Evolutionary conservation across 1,140 invertebrate species (phyloP), one percentile per base, ranked within the genome.

Genomic region (Drosophila mojavensis): DNA sequence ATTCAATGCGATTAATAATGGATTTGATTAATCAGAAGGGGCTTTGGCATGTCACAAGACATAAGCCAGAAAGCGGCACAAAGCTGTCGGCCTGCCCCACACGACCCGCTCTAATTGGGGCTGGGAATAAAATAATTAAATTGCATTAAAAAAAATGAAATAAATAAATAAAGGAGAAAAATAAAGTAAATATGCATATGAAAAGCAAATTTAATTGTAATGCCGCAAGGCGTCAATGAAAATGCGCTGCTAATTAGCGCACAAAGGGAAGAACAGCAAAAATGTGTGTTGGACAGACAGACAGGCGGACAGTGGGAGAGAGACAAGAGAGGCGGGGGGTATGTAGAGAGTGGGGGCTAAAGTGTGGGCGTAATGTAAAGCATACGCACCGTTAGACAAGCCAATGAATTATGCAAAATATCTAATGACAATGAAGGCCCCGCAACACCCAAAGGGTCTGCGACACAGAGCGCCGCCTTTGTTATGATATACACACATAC

Each of bases 391-490:
- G 83, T 89, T 88, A 83, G 84, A 88, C 83, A 88, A 79, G 69
- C 72, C 84, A 88, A 89, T 88, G 84, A 88, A 88, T 88, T 88
- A 88, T 88, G 83, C 83, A 89, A 88, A 88, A 78, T 84, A 77
- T 62, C 61, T 67, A 68, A 66, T 55, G 72, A 64, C 33, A 56
- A 28, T 61, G 48, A 48, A 54, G 47, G 55, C 39, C 5, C 47
- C 24, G 9, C 9, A n/a, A 15, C 24, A 55, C 36, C 43, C 30
- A 28, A 67, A 70, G 65, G 55, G 68, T 33, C 67, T 48, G 43
- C 58, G 53, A 51, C 51, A 50, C 33, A 20, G 50, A 43, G 61
- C 68, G 60, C n/a, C 59, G 66, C 72, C 70, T 86, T 88, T 86
- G 72, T 86, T 83, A 86, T 88, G 70, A 73, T 50, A 65, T 9